phyloP scores from a whole-genome alignment of 35 echinoderm and acorn worm genomes.

The Anneissia japonica region DNA sequence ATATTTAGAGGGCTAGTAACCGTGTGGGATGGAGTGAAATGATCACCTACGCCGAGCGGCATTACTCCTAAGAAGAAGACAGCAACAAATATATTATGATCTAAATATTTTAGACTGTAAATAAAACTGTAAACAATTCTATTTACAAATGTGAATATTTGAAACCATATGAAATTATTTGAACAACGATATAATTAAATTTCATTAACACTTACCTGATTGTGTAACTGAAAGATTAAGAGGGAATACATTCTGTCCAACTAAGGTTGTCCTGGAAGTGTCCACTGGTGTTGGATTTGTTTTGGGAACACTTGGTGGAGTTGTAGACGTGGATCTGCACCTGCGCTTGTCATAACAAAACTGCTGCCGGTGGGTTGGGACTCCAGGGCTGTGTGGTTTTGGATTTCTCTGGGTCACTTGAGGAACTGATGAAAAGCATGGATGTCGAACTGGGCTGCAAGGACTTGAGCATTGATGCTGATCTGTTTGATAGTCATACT shows the following conservation, averaged over 20 bases:
- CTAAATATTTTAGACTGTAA: too few species aligned
- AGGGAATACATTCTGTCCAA: background rate
- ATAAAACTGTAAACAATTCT: too few species aligned
- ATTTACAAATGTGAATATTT: too few species aligned
- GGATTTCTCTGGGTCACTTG: background rate
- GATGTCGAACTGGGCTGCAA: background rate
- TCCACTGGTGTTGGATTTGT: background rate
- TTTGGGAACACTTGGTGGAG: background rate
- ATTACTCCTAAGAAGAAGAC: too few species aligned
- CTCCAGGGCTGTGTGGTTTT: background rate
- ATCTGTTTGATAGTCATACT: background rate
- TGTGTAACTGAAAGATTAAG: background rate
- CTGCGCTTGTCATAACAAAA: background rate
- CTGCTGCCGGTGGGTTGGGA: background rate
- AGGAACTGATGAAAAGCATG: background rate
- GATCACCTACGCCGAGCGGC: too few species aligned
- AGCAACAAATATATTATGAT: too few species aligned
- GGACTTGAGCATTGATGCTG: background rate
- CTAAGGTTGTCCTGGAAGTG: background rate
- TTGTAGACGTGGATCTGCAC: background rate
- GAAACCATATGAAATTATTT: too few species aligned
- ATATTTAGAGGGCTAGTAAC: too few species aligned
- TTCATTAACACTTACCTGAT: background rate
- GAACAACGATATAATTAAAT: too few species aligned
- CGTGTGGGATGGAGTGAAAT: too few species aligned